Conservation (phyloP, 2,797 vertebrate species). For the Hyperoplus immaculatus region DNA sequence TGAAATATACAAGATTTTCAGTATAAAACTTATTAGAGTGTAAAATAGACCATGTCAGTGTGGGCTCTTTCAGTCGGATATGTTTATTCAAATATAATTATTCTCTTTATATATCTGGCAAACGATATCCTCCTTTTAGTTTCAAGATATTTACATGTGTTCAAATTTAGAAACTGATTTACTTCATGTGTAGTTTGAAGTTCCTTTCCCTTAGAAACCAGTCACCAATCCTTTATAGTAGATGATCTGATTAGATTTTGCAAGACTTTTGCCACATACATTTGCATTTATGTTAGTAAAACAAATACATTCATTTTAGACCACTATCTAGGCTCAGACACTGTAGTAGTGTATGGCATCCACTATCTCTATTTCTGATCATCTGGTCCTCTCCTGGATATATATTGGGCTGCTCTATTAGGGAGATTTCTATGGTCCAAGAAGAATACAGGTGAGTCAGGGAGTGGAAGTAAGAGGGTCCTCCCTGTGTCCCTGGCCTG, state of each 20-base stretch:
- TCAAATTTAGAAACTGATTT: not conserved
- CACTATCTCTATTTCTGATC: conserved; percentile 13
- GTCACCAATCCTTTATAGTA: conserved; percentile 11
- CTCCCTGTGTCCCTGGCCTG: conserved; percentile 36
- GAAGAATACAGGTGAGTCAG: conserved; percentile 45
- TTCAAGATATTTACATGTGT: not conserved
- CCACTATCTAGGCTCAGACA: not conserved
- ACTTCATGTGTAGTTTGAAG: not conserved
- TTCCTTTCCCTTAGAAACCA: conserved; percentile 38
- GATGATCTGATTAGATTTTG: conserved; percentile 47
- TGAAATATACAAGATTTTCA: not conserved
- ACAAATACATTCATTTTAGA: conserved; percentile 29
- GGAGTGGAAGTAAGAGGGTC: conserved; percentile 16
- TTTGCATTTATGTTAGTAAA: conserved; percentile 52
- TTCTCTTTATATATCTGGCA: conserved; percentile 4
- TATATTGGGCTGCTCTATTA: conserved; percentile 28
- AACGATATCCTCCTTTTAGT: not conserved
- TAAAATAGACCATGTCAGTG: not conserved
- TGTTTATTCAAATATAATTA: conserved; percentile 16
- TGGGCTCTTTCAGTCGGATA: not conserved
- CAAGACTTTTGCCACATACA: conserved; percentile 32
- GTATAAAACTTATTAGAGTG: not conserved
- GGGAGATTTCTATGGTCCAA: conserved; percentile 25
- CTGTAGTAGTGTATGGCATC: no score
- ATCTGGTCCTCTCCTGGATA: conserved; percentile 18